Percentiles rank a stretch among this genome's conserved stretches.
Conservation (phyloP, 2,113 vertebrate genomes). For the Tychaedon coryphoeus region DNA sequence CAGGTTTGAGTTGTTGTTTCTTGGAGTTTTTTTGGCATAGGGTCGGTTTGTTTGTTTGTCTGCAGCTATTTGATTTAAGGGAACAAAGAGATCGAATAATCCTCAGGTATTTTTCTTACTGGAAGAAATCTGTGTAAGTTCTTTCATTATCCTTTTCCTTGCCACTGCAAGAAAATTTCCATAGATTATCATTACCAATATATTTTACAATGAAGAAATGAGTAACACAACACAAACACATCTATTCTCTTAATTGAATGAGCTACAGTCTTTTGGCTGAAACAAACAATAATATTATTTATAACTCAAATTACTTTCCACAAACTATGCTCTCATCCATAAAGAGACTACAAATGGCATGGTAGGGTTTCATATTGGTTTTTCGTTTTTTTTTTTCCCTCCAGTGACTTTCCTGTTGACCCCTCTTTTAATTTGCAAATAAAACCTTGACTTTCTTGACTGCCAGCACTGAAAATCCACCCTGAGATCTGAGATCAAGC, state of each 20-base stretch:
- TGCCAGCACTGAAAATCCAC: slow-evolving; percentile 25
- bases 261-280: slow-evolving; percentile 30
- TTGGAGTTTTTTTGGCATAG: neutral
- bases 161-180: neutral
- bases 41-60: neutral
- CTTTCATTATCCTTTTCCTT: neutral
- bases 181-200: neutral
- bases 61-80: neutral
- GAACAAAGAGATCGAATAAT: neutral
- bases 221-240: neutral
- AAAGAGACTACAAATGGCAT: slow-evolving; percentile 20
- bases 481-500: slow-evolving; percentile 39
- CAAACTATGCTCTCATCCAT: neutral
- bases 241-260: neutral
- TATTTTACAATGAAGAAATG: neutral
- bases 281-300: slow-evolving; percentile 43
- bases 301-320: slow-evolving; percentile 27
- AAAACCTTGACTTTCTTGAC: slow-evolving; percentile 17
- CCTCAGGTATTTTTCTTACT: neutral
- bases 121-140: neutral
- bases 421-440: slow-evolving; percentile 49
- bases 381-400: neutral
- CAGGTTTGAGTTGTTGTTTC: neutral
- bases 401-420: slow-evolving; percentile 14
- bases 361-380: slow-evolving; percentile 10